Conservation (phyloP, 2,888 invertebrate genomes). For the Oscheius sp. region DNA sequence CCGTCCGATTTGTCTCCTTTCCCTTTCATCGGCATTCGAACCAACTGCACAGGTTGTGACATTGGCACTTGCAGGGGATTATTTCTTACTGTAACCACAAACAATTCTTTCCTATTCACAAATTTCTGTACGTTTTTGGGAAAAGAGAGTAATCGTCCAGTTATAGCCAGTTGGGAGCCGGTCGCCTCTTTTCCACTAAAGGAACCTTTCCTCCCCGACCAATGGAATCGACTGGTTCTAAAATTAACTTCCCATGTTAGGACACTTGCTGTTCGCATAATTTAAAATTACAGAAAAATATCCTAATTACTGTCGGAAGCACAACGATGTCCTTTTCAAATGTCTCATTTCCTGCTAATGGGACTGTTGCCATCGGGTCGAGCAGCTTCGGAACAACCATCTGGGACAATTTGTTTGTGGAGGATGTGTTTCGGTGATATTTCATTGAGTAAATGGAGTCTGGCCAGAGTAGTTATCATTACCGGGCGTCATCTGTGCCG, state of each 20-base stretch:
- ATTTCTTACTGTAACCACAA: constrained; percentile 1
- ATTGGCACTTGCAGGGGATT: constrained; percentile 6
- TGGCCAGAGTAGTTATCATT: neutral
- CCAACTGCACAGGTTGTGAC: constrained; percentile 23
- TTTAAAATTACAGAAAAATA: neutral
- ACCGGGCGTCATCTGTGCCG: constrained; percentile 16
- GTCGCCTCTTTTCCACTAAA: neutral
- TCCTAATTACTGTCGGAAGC: neutral
- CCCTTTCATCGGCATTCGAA: constrained; percentile 13
- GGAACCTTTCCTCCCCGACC: neutral
- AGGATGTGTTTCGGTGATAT: neutral
- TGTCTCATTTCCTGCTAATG: neutral
- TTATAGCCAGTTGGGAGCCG: neutral
- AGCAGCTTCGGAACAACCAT: neutral
- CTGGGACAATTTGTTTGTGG: constrained; percentile 31
- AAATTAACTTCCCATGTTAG: neutral
- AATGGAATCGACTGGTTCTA: neutral
- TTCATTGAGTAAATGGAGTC: no score
- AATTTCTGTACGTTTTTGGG: constrained; percentile 7
- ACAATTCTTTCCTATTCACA: neutral
- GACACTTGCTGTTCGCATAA: neutral
- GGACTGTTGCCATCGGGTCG: constrained; percentile 20
- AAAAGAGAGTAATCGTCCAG: neutral
- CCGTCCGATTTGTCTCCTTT: constrained; percentile 3
- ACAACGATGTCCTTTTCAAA: neutral